phyloP scores from a whole-genome alignment of 2,113 vertebrate genomes.

The Serilophus lunatus region DNA sequence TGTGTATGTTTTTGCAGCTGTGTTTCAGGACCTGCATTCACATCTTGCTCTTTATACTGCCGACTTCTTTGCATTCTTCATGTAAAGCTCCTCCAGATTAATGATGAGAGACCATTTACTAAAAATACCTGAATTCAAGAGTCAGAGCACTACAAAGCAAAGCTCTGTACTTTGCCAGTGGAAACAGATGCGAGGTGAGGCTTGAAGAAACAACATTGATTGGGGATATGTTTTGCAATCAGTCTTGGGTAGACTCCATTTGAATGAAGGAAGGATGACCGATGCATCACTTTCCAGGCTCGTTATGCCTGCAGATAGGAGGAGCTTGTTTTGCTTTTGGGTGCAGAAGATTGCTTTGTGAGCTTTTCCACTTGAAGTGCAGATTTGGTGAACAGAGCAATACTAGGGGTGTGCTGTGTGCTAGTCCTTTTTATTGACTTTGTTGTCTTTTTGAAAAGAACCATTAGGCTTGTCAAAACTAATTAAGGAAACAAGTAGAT shows the following conservation, averaged over 20 bases:
- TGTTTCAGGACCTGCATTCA: neutral
- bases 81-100: neutral
- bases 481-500: conserved; percentile 28
- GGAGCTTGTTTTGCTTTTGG: neutral
- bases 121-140: neutral
- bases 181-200: neutral
- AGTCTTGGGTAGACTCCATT: neutral
- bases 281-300: neutral
- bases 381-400: neutral
- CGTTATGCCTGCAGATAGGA: neutral
- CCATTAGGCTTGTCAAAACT: conserved; percentile 37
- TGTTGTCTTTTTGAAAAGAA: neutral
- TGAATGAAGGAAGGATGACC: neutral
- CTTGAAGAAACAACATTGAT: neutral
- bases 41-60: neutral
- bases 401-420: neutral
- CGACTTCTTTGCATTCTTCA: neutral
- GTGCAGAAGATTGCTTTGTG: neutral
- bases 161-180: neutral
- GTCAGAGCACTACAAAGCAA: neutral
- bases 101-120: neutral
- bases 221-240: neutral
- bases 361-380: neutral
- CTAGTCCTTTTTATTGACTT: neutral
- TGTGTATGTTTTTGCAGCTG: neutral